Conservation (phyloP, 2,888 invertebrate species). For the Limnephilus rhombicus region DNA sequence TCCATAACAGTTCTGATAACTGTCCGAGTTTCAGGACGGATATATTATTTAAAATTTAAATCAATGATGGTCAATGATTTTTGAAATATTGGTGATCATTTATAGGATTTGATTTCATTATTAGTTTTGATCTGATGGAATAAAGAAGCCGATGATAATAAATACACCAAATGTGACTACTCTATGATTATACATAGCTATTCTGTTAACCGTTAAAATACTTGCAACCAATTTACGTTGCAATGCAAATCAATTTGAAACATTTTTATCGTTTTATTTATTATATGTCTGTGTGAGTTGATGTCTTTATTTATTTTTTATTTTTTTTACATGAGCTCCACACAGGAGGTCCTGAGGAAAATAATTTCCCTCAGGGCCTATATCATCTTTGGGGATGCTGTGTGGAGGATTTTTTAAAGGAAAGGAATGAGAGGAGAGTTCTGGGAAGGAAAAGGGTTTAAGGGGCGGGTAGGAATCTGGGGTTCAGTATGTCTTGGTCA, state of each 20-base stretch:
- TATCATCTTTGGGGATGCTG: no score
- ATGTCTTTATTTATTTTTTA: no score
- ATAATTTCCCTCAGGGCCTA: no score
- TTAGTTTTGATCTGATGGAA: background rate
- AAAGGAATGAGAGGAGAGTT: no score
- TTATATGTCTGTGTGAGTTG: background rate
- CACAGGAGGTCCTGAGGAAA: no score
- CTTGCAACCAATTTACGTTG: background rate
- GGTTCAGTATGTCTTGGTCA: no score
- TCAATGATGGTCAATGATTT: background rate
- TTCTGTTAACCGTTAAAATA: background rate
- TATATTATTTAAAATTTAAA: background rate
- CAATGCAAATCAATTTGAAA: background rate
- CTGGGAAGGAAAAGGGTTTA: no score
- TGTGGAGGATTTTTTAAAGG: no score
- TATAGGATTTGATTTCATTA: background rate
- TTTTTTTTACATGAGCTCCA: no score
- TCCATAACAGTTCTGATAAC: background rate
- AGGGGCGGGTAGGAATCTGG: no score
- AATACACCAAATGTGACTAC: background rate
- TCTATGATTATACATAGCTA: background rate
- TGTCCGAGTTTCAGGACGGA: background rate
- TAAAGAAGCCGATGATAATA: background rate
- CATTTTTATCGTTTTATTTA: background rate
- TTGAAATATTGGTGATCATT: background rate